Evolutionary conservation across 1,140 invertebrate genomes (phyloP).

Genomic region (Drosophila kepulauana): DNA sequence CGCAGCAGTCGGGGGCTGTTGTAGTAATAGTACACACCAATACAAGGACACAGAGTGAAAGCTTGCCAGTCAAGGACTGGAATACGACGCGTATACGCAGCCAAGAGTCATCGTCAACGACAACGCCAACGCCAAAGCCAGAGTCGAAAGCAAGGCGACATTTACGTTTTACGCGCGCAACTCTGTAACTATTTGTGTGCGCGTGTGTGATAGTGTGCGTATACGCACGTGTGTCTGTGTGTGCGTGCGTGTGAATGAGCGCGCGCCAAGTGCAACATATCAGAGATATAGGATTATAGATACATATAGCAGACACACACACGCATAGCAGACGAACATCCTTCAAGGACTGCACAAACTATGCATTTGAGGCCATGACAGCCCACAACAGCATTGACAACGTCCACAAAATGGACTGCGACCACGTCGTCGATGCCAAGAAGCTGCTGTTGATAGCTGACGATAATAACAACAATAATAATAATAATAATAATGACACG

Average conservation of each 20-base stretch:
- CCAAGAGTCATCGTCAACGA: not conserved
- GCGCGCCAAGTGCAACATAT: slow-evolving; percentile 78
- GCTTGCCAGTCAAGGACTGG: slow-evolving; percentile 74
- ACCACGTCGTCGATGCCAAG: slow-evolving; percentile 20
- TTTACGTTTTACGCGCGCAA: slow-evolving; percentile 82
- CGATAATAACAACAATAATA: slow-evolving; percentile 17
- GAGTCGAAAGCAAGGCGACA: slow-evolving; percentile 44
- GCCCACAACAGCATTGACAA: slow-evolving; percentile 43
- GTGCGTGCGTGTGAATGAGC: slow-evolving; percentile 56
- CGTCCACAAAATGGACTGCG: slow-evolving; percentile 53
- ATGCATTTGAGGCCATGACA: slow-evolving; percentile 66
- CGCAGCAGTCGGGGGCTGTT: slow-evolving; percentile 12
- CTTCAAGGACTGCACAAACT: slow-evolving; percentile 43
- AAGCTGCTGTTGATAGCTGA: slow-evolving; percentile 20
- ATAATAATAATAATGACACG: slow-evolving; percentile 24
- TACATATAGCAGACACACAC: slow-evolving; percentile 1
- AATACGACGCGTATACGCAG: slow-evolving; percentile 58
- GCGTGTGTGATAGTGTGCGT: slow-evolving; percentile 38
- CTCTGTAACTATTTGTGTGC: slow-evolving; percentile 39
- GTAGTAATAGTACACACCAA: slow-evolving; percentile 66
- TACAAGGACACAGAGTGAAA: slow-evolving; percentile 73
- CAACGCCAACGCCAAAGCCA: not conserved
- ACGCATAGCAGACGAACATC: slow-evolving; percentile 2
- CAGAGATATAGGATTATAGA: slow-evolving; percentile 28
- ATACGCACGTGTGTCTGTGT: slow-evolving; percentile 7